These are phyloP conservation scores for Electrophaes corylata DNA, from an alignment of 2,888 invertebrate genomes.

Conservation along the genomic window DNA sequence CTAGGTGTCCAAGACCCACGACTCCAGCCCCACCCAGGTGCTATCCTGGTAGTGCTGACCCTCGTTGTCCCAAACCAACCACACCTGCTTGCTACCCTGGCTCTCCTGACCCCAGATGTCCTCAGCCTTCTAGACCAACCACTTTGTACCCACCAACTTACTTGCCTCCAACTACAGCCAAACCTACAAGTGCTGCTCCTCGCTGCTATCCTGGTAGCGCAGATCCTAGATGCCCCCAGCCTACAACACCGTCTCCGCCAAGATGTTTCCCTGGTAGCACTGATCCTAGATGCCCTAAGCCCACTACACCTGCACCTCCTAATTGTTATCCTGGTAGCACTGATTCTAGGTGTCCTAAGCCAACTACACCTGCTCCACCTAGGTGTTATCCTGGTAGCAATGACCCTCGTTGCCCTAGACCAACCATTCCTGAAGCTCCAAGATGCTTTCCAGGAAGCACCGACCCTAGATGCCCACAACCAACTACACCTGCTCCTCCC, in stretches of 20 bases:
- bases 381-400: constrained; percentile 47
- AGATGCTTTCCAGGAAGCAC: neutral
- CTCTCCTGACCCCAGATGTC: constrained; percentile 54
- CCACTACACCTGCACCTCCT: constrained; percentile 44
- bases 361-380: constrained; percentile 43
- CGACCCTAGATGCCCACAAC: neutral
- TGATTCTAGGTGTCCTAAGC: constrained; percentile 56
- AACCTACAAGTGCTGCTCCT: constrained; percentile 32
- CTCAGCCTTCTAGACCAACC: constrained; percentile 49
- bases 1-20: constrained; percentile 53
- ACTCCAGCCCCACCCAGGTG: constrained; percentile 53
- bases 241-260: constrained; percentile 43
- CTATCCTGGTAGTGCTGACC: constrained; percentile 61
- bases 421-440: constrained; percentile 28
- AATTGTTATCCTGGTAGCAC: constrained; percentile 48
- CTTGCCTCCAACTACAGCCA: constrained; percentile 36
- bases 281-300: constrained; percentile 44
- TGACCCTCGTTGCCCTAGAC: constrained; percentile 54
- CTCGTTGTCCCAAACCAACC: constrained; percentile 54
- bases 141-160: constrained; percentile 46
- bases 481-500: neutral
- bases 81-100: constrained; percentile 59
- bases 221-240: constrained; percentile 54
- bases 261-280: constrained; percentile 43
- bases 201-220: constrained; percentile 60